Base-by-base conservation (phyloP, 2,113 vertebrate genomes). In the Cochlearius cochlearius region DNA sequence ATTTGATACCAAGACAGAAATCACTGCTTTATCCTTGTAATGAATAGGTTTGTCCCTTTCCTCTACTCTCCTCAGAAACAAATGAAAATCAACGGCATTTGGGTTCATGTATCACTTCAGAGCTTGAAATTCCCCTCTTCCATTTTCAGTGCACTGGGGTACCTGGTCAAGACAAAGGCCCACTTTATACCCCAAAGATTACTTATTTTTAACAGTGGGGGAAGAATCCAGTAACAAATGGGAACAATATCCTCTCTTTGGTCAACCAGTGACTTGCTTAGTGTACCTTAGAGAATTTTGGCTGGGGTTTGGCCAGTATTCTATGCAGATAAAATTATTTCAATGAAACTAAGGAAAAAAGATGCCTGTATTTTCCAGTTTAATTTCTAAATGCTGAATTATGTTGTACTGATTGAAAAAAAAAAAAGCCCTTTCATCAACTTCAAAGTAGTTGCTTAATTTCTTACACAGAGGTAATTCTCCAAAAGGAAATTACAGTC, bases 401-500 rank as follows among this genome's bases (percentile, higher is more conserved):
- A 32, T 66, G 25, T 66, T 66, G 53, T 93, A 59, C 7, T 53
- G 13, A 60, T 32, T 64, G 8, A 45, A 45, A 22, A 64, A 86
- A 32, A 12, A 26, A 30, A 16, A 62, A n/a, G n/a, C n/a, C 26
- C n/a, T 59, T 66, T n/a, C 7, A 26, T 32, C 83, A 83, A 7
- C 25, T 74, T 66, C 38, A 86, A 88, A 30, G 50, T 11, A 55
- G 66, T 82, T 97, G 75, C 87, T 38, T 72, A 76, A 96, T 94
- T 94, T 96, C 85, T 91, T 96, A 93, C 86, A 95, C 73, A 93
- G 95, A 95, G 75, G 60, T 64, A 96, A 97, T 88, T 15, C 67
- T 86, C 74, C 49, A 86, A 93, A 93, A 96, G 97, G 95, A 97
- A 97, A 97, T 97, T 96, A 89, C 34, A 13, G 69, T 30, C 88